Evolutionary conservation across 2,113 vertebrate genomes (phyloP), one percentile per base, ranked within the genome.

Genomic region (Festucalex cinctus): DNA sequence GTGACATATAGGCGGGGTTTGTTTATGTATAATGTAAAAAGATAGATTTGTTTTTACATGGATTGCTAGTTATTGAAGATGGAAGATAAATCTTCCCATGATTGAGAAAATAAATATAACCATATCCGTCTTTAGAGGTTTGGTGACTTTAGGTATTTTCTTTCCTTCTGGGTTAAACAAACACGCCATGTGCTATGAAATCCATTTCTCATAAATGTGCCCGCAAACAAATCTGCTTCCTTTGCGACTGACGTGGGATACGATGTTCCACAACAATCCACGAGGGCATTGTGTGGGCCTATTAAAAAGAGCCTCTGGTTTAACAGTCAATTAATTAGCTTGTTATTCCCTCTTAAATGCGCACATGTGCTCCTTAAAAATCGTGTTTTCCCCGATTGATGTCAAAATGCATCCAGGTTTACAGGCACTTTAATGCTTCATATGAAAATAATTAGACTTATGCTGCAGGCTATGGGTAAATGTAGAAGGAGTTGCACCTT

Each of bases 31-130:
- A 2, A 46, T 28, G 43, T 19, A 46, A 17, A 44, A 9, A 13
- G 39, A 62, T 43, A 9, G 16, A 32, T 57, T 46, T 84, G 74
- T 81, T 80, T 88, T 79, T 17, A 66, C 49, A 73, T 66, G 69
- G 76, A 73, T 57, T 65, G 46, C 46, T 56, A 53, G 65, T 63
- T 73, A 80, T 63, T 68, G 77, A 79, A 63, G 64, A 75, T 65
- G 69, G 76, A 84, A 85, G 65, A 83, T 74, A 87, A 87, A 89
- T 87, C 83, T 88, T 90, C 82, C 85, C 87, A 90, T 67, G 78
- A 80, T 80, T 59, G 71, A 39, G n/a, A 24, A 79, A 81, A 78
- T 46, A 75, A 78, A 81, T 69, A 70, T 43, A 36, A 59, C 39
- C 66, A 69, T 69, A 72, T 76, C 9, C 48, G 65, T 70, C 75